Percentiles rank a stretch among this genome's conserved stretches.
phyloP scores from a whole-genome alignment of 2,113 vertebrate species.

The Eclectus roratus region DNA sequence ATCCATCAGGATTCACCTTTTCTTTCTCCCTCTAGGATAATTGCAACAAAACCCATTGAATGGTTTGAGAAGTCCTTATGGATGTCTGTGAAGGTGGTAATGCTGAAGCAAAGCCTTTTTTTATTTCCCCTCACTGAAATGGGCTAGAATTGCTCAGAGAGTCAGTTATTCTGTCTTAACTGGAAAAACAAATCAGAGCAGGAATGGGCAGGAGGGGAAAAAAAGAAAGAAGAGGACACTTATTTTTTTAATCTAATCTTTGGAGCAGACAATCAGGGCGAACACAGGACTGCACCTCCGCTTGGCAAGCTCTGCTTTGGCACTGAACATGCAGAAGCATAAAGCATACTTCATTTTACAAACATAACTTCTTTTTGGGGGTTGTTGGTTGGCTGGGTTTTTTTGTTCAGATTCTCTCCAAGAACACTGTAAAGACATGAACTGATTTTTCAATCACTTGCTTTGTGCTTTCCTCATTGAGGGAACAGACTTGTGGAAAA shows the following conservation, averaged over 20 bases:
- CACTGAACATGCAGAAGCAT: not conserved
- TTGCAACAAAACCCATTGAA: not conserved
- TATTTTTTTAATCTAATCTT: not conserved
- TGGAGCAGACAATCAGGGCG: not conserved
- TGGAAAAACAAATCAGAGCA: not conserved
- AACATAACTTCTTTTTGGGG: not conserved
- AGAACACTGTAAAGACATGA: not conserved
- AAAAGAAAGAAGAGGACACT: not conserved
- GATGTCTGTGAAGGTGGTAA: not conserved
- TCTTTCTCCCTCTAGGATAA: not conserved
- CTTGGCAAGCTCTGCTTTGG: slow-evolving; percentile 5
- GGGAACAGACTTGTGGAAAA: not conserved
- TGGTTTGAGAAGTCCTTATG: not conserved
- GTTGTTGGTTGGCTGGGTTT: not conserved
- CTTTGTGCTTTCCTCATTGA: not conserved
- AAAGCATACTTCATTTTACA: not conserved
- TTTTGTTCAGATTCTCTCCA: not conserved
- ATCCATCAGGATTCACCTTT: not conserved
- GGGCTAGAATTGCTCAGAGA: not conserved
- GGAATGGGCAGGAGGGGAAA: not conserved
- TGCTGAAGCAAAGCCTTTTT: not conserved
- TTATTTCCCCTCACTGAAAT: not conserved
- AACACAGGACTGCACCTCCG: not conserved
- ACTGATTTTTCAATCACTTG: slow-evolving; percentile 7
- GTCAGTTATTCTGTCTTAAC: not conserved